Evolutionary conservation across 2,888 invertebrate species (phyloP), one percentile per base, ranked within the genome.

Genomic region (Cybosia mesomella): DNA sequence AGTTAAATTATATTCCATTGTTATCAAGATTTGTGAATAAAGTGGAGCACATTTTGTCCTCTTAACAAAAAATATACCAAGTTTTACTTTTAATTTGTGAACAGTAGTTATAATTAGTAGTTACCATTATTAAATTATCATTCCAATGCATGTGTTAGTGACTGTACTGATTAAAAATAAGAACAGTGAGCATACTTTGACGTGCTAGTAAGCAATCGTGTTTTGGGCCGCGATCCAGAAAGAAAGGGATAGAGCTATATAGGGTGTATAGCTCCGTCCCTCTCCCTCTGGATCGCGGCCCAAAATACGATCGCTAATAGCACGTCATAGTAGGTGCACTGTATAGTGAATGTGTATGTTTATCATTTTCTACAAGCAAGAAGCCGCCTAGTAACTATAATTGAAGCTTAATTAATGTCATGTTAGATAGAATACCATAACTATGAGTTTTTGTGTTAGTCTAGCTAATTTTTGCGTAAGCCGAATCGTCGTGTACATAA

Each of bases 361-460:
- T 58, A 28, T 58, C 32, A 58, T 13, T 18, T 58, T 57, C 81
- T 78, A 81, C 71, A 84, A 85, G 83, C 66, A 34, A 65, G 71
- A 84, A 76, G 83, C 82, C 61, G 79, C 79, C 81, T 79, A 81
- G 67, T 64, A 83, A 81, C 77, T 24, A 60, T 10, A 62, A 28
- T 21, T 64, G 18, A 70, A 66, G 70, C 64, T 36, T 18, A 7
- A 11, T 28, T 24, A 18, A 58, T 62, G 32, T 54, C 34, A 32
- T 61, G 54, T 62, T 10, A 57, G 54, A 21, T 34, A 22, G n/a
- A n/a, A 39, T 53, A 34, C 53, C 22, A 43, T 55, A 24, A 15
- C 13, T 13, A 67, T 61, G 32, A 32, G 13, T 28, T 28, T 34
- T n/a, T 67, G n/a, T 68, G 36, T 72, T 62, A 34, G 32, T 15